Evolutionary conservation across 2,888 invertebrate genomes (phyloP).

Genomic region (Fabriciana adippe): DNA sequence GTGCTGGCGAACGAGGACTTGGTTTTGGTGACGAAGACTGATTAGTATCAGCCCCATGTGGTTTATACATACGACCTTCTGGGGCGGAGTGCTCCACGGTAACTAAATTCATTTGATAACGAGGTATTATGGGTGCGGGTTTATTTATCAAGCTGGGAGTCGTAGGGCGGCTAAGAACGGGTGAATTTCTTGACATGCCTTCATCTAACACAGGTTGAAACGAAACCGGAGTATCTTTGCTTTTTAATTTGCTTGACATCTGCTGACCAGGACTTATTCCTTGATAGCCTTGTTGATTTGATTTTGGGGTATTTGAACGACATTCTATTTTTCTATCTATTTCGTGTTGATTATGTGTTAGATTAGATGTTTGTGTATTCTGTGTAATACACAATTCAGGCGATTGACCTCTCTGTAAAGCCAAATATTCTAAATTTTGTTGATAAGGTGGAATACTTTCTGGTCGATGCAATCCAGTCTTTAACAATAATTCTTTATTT

Average conservation of each 20-base stretch:
- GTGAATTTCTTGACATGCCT: constrained; percentile 76
- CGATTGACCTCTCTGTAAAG: constrained; percentile 82
- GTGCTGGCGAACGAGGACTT: constrained; percentile 86
- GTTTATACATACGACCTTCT: constrained; percentile 83
- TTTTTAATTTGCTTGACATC: constrained; percentile 61
- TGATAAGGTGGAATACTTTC: constrained; percentile 85
- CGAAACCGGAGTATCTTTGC: constrained; percentile 79
- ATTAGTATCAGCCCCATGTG: constrained; percentile 81
- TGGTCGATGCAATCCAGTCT: constrained; percentile 83
- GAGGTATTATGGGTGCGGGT: constrained; percentile 88
- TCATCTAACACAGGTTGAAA: constrained; percentile 86
- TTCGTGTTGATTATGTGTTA: constrained; percentile 55
- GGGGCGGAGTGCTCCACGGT: constrained; percentile 85
- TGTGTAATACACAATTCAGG: constrained; percentile 72
- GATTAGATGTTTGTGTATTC: constrained; percentile 59
- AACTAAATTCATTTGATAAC: constrained; percentile 89
- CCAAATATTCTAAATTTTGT: constrained; percentile 82
- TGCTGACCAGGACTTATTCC: constrained; percentile 49
- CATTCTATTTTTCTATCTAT: constrained; percentile 51
- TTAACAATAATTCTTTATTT: constrained; percentile 63
- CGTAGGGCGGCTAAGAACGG: constrained; percentile 80
- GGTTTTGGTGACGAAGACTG: constrained; percentile 85
- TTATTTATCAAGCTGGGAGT: constrained; percentile 89
- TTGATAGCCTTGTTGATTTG: constrained; percentile 48
- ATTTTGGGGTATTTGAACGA: constrained; percentile 40